These are phyloP conservation scores for Pteropus rufus DNA, from an alignment of 2,797 vertebrate species.

Conservation along the genomic window DNA sequence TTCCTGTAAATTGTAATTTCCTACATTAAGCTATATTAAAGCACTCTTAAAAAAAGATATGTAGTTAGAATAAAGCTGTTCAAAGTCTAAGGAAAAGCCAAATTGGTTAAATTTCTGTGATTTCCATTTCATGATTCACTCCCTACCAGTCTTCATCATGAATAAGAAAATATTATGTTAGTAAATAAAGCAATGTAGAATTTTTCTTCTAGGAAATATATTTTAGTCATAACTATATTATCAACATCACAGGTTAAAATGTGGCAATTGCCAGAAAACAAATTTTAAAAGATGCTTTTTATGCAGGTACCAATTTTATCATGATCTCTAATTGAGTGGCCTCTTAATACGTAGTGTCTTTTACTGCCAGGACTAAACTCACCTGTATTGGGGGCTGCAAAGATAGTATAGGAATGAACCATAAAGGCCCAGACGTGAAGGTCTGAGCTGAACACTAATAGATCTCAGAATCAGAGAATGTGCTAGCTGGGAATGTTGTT, in stretches of 20 bases:
- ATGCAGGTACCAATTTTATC: not conserved
- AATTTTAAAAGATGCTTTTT: not conserved
- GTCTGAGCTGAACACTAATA: not conserved
- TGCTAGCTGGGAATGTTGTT: not conserved
- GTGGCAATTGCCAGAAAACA: not conserved
- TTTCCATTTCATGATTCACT: not conserved
- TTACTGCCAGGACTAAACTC: not conserved
- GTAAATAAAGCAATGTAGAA: not conserved
- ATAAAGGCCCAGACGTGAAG: too few relatives aligned
- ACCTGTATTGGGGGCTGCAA: not conserved
- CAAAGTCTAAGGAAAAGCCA: not conserved
- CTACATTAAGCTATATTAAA: not conserved
- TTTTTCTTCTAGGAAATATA: not conserved
- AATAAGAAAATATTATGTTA: not conserved
- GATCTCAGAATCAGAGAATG: not conserved
- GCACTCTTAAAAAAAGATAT: not conserved
- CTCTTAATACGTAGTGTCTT: not conserved
- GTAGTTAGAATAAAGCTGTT: not conserved
- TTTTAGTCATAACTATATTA: not conserved
- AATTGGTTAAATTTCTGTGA: not conserved
- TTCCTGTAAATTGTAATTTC: not conserved
- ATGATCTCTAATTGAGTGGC: not conserved
- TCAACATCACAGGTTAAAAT: not conserved
- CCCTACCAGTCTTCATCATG: not conserved
- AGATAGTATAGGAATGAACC: not conserved